Evolutionary conservation across 2,888 invertebrate genomes (phyloP).

Genomic region (Palloptera scutellata): DNA sequence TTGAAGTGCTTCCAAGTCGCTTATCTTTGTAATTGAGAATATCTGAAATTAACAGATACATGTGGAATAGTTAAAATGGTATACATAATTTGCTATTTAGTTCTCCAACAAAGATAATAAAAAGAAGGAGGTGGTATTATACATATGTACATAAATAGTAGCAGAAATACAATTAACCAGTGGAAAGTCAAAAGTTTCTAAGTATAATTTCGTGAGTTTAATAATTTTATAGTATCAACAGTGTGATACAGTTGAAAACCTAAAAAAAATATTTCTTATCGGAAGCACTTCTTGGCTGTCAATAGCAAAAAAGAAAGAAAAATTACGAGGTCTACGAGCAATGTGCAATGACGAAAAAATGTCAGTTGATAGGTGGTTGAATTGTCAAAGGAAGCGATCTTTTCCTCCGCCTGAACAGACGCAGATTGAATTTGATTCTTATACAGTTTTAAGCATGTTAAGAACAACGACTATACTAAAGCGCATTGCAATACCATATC

Average conservation of each 20-base stretch:
- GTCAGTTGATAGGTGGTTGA: too few species aligned
- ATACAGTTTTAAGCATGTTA: too few species aligned
- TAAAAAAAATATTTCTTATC: too few species aligned
- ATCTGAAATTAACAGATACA: conserved; percentile 53
- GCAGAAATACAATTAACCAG: background rate
- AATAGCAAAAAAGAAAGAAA: conserved; percentile 14
- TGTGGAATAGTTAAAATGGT: background rate
- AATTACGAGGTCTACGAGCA: too few species aligned
- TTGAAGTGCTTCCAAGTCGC: background rate
- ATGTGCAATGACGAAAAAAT: too few species aligned
- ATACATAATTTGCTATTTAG: background rate
- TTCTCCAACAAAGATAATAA: too few species aligned
- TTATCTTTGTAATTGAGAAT: conserved; percentile 49
- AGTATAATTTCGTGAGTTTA: conserved; percentile 18
- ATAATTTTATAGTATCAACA: conserved; percentile 34
- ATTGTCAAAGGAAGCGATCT: too few species aligned
- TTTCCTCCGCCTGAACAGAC: too few species aligned
- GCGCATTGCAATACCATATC: too few species aligned
- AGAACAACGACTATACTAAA: too few species aligned
- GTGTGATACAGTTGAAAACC: conserved; percentile 41
- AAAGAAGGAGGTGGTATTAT: too few species aligned
- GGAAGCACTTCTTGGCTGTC: conserved; percentile 16
- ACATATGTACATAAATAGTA: conserved; percentile 4
- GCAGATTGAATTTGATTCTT: too few species aligned
- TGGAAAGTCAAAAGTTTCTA: background rate